Evolutionary conservation across 2,888 invertebrate species (phyloP), one percentile per base, ranked within the genome.

Genomic region (Myathropa florea): DNA sequence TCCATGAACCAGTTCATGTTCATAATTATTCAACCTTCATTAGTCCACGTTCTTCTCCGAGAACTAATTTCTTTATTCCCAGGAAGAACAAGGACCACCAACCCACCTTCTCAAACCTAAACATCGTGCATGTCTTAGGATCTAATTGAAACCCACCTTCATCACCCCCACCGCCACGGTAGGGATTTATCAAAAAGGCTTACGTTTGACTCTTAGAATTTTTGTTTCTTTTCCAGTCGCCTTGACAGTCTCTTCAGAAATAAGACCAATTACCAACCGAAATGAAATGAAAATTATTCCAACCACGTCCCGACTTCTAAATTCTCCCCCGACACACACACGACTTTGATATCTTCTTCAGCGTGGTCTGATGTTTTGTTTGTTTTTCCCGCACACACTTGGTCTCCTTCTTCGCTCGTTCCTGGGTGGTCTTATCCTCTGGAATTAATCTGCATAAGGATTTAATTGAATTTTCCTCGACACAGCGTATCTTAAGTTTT

Each of bases 401-500:
- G 36, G 21, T 24, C 39, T 18, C 26, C 3, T n/a, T 14, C 30
- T 61, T 10, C 28, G 12, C 61, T 61, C 28, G 23, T 53, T 28
- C 39, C 39, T 0, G 1, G 46, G n/a, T n/a, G 23, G 53, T 55
- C 63, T 68, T 72, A 85, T 78, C 82, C 57, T 55, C 61, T 30
- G 68, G 59, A 75, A 86, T 78, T 82, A 78, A 82, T 86, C 85
- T 86, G 85, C 77, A 78, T 86, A 73, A 75, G 78, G 53, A 68
- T 82, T 86, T 86, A 86, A 86, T 86, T 86, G 78, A 86, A 86
- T 78, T 82, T 81, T 82, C 70, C 77, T 46, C 36, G 65, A 39
- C 82, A 28, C 73, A 75, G 85, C 82, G 14, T 61, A 75, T 63
- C 55, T 78, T 70, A 59, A 78, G 73, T 65, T 73, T 57, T 57